Percentiles rank a stretch among this genome's conserved stretches.
Conservation (phyloP, 1,140 invertebrate species). For the Acromyrmex echinatior region DNA sequence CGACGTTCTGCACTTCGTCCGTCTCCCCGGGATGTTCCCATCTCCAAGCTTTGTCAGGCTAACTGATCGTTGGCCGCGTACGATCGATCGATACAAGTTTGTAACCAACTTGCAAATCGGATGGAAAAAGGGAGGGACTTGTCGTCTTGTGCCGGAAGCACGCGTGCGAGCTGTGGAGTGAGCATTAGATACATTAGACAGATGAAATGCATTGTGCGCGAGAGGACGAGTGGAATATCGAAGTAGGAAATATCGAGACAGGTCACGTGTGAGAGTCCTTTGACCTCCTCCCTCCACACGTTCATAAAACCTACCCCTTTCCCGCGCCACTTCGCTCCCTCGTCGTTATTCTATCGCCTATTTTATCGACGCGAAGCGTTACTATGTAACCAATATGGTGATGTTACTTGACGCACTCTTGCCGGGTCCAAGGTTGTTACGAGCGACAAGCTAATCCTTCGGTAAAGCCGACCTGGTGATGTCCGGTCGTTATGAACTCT, state of each 20-base stretch:
- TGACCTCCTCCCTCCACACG: slow-evolving; percentile 33
- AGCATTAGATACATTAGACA: slow-evolving; percentile 72
- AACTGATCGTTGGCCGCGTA: slow-evolving; percentile 75
- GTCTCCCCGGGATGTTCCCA: slow-evolving; percentile 67
- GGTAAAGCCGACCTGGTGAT: slow-evolving; percentile 30
- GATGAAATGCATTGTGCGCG: slow-evolving; percentile 49
- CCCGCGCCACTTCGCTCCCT: not conserved
- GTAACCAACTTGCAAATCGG: slow-evolving; percentile 79
- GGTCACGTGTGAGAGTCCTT: slow-evolving; percentile 42
- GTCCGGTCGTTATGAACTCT: slow-evolving; percentile 63
- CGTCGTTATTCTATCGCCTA: not conserved
- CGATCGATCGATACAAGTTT: slow-evolving; percentile 81
- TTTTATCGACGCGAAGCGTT: slow-evolving; percentile 40
- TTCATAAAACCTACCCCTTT: not conserved
- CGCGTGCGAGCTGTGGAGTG: slow-evolving; percentile 15
- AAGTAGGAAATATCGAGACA: slow-evolving; percentile 3
- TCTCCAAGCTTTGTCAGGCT: slow-evolving; percentile 74
- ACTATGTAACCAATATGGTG: slow-evolving; percentile 44
- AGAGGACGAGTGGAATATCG: slow-evolving; percentile 6
- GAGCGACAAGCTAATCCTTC: slow-evolving; percentile 63
- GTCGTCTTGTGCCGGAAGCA: slow-evolving; percentile 59
- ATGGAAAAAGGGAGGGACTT: slow-evolving; percentile 64
- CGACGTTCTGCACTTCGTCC: slow-evolving; percentile 61
- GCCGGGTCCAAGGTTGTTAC: slow-evolving; percentile 22
- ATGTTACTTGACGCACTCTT: slow-evolving; percentile 54